Percentiles rank a stretch among this genome's conserved stretches.
Conservation (phyloP, 2,113 vertebrate species). For the Mormyrus iriodes region DNA sequence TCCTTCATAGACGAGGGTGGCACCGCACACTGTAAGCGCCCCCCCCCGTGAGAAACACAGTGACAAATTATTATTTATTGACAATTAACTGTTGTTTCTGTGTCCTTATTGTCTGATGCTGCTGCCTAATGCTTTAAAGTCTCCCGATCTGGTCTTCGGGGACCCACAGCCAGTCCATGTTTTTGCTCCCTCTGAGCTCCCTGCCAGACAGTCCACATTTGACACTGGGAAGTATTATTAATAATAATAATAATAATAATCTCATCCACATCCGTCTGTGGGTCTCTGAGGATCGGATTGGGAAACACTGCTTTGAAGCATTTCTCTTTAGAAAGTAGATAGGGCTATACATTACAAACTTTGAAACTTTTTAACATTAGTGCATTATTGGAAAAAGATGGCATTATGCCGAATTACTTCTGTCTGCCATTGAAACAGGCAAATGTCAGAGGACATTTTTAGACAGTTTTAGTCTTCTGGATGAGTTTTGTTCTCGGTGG, state of each 20-base stretch:
- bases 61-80: background rate
- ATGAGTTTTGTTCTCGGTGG: background rate
- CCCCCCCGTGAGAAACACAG: background rate
- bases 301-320: background rate
- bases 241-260: no score
- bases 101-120: background rate
- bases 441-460: background rate
- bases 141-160: background rate
- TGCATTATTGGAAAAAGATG: background rate
- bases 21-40: constrained; percentile 20
- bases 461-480: background rate
- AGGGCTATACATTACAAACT: background rate
- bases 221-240: no score
- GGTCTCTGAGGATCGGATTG: background rate
- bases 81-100: background rate
- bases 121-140: background rate
- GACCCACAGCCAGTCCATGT: background rate
- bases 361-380: background rate
- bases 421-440: background rate
- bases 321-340: background rate
- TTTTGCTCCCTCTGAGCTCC: background rate
- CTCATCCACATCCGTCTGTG: no score
- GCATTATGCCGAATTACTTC: background rate
- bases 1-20: constrained; percentile 22
- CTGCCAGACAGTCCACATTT: background rate